Evolutionary conservation across 1,140 invertebrate species (phyloP), one percentile per base, ranked within the genome.

Genomic region (Drosophila dunni): DNA sequence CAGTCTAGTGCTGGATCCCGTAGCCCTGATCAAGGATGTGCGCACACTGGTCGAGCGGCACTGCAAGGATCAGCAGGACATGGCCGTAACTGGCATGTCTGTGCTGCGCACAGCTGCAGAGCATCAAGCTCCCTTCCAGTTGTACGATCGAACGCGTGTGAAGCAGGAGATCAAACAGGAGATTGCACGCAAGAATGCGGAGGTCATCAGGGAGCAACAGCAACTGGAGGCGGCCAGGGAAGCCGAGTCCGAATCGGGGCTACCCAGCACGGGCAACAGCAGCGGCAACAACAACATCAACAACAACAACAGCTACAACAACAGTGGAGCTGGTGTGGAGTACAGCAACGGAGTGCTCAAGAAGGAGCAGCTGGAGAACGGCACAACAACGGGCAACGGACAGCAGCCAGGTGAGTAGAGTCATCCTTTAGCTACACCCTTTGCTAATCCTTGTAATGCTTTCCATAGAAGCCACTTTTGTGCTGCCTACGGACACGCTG

Each of bases 11-110:
- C 94, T 95, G 0, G 97, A 99, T 93, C 97, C 98, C 0, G 97
- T 98, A 38, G 95, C 95, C 0, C 93, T 99, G 5, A 96, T 99
- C 46, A 95, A 96, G 65, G 98, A 99, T 90, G 96, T 98, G 0
- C 94, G 98, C 75, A 96, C 96, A 51, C 90, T 99, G 45, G 96
- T 99, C 1, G 96, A 97, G 76, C 95, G 97, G 48, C 98, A 99
- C 91, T 94, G 96, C 50, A 95, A 97, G 83, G 98, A 99, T 93
- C 96, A 95, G 88, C 95, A 96, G 40, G 95, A 96, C 51, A 91
- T 95, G 71, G 97, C 98, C 3, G 93, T 97, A 40, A 98, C 97
- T 3, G 97, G 97, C 7, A 93, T 95, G 73, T 95, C 97, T 7
- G 94, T 97, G 48, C 91, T 98, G 4, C 74, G 81, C 1, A 60